These are phyloP conservation scores for Cyaniris semiargus DNA, from an alignment of 2,888 invertebrate species.

Conservation along the genomic window DNA sequence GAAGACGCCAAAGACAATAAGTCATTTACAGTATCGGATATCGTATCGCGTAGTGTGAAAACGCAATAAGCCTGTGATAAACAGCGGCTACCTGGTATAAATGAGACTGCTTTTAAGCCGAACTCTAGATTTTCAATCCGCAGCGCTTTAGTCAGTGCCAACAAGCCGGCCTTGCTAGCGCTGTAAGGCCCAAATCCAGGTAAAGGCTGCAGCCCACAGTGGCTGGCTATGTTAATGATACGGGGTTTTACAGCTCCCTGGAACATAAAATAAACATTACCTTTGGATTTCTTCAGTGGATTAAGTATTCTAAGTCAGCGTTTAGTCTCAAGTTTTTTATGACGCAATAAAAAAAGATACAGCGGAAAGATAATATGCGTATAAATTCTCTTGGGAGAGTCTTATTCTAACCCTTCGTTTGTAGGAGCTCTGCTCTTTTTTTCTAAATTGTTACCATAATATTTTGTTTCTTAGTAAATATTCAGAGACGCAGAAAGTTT, in stretches of 20 bases:
- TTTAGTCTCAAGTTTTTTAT: constrained; percentile 30
- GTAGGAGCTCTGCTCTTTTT: not conserved
- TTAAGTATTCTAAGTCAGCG: constrained; percentile 27
- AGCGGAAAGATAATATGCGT: constrained; percentile 16
- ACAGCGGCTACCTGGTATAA: constrained; percentile 85
- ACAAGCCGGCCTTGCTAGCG: constrained; percentile 89
- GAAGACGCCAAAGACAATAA: no score
- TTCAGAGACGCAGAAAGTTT: not conserved
- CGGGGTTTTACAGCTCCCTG: constrained; percentile 70
- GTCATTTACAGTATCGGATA: no score
- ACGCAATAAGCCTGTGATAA: not conserved
- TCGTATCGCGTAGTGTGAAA: not conserved
- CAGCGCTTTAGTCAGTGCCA: constrained; percentile 86
- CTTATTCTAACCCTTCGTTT: constrained; percentile 6
- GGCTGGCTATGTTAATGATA: constrained; percentile 90
- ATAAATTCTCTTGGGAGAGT: not conserved
- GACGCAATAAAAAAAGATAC: constrained; percentile 29
- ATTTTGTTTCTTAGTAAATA: not conserved
- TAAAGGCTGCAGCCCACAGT: constrained; percentile 86
- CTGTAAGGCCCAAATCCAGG: constrained; percentile 89
- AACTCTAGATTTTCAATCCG: constrained; percentile 86
- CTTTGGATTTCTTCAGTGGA: constrained; percentile 20
- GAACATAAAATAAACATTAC: constrained; percentile 35
- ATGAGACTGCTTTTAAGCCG: constrained; percentile 85
- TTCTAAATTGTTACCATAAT: not conserved